phyloP scores from a whole-genome alignment of 2,113 vertebrate species.

The Ceuthmochares aereus region DNA sequence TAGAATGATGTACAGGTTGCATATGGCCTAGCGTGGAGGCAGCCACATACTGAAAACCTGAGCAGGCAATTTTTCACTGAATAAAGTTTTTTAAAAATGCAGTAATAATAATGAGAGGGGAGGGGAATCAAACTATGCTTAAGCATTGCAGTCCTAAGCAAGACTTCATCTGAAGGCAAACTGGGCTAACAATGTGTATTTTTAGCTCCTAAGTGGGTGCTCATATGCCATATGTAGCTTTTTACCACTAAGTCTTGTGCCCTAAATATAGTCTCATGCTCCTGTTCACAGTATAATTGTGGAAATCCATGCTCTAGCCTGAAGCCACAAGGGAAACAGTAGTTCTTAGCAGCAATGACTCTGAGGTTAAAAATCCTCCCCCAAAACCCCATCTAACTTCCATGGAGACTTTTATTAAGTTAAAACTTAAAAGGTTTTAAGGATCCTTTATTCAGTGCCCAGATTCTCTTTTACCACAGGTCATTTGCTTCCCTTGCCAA shows the following conservation, averaged over 20 bases:
- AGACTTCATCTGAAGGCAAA: constrained; percentile 65
- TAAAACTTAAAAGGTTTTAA: not conserved
- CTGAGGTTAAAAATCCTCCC: constrained; percentile 33
- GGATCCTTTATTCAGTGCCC: not conserved
- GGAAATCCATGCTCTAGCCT: constrained; percentile 61
- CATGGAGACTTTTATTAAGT: not conserved
- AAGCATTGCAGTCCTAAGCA: not conserved
- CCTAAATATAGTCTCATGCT: constrained; percentile 66
- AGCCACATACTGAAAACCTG: not conserved
- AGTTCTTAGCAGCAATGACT: constrained; percentile 45
- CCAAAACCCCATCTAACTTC: not conserved
- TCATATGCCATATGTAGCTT: constrained; percentile 67
- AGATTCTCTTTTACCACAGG: constrained; percentile 19
- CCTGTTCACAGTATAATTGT: constrained; percentile 69
- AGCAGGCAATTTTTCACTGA: constrained; percentile 1
- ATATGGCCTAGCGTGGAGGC: not conserved
- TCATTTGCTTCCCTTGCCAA: not conserved
- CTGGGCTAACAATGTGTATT: constrained; percentile 46
- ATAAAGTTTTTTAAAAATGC: not conserved
- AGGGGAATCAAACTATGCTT: not conserved
- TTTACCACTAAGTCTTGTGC: constrained; percentile 50
- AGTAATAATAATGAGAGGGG: not conserved
- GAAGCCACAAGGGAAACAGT: constrained; percentile 65
- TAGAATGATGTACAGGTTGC: not conserved
- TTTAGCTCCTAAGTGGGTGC: constrained; percentile 73